Percentiles rank a stretch among this genome's conserved stretches.
These are phyloP conservation scores for Megalonaias nervosa DNA, from an alignment of 1,140 invertebrate species.

Conservation along the genomic window DNA sequence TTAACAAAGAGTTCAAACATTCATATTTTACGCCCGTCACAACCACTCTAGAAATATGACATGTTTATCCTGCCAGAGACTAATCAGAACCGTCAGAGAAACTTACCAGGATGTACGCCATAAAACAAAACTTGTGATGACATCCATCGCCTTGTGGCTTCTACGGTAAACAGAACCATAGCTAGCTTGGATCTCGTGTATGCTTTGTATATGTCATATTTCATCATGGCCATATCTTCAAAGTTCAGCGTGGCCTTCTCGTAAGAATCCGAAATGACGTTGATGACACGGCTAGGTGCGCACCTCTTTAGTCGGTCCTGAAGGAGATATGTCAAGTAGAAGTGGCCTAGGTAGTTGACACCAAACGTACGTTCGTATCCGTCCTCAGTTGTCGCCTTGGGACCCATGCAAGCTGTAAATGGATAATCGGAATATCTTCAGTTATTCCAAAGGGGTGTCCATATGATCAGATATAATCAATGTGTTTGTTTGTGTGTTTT, in stretches of 20 bases:
- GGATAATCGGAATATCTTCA: not conserved
- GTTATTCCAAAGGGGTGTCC: no score
- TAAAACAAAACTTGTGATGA: constrained; percentile 48
- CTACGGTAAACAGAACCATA: constrained; percentile 51
- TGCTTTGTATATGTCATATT: constrained; percentile 53
- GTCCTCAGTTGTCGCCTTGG: constrained; percentile 74
- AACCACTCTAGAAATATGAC: no score
- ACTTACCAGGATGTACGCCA: constrained; percentile 62
- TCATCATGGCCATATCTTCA: constrained; percentile 53
- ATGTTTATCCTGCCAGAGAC: no score
- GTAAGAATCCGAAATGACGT: constrained; percentile 58
- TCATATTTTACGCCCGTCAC: no score
- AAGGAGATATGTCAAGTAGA: constrained; percentile 62
- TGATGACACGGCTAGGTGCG: constrained; percentile 59
- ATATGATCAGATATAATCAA: no score
- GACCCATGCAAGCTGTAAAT: constrained; percentile 64
- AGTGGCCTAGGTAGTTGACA: constrained; percentile 71
- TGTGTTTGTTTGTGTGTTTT: no score
- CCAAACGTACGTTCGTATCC: constrained; percentile 84
- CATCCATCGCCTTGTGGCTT: constrained; percentile 54
- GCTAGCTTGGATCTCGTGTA: constrained; percentile 62
- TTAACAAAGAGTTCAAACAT: no score
- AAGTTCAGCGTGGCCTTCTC: constrained; percentile 54
- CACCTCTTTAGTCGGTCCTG: constrained; percentile 54
- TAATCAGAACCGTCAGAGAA: no score